Evolutionary conservation across 1,140 invertebrate species (phyloP).

Genomic region (Heliconius melpomene): DNA sequence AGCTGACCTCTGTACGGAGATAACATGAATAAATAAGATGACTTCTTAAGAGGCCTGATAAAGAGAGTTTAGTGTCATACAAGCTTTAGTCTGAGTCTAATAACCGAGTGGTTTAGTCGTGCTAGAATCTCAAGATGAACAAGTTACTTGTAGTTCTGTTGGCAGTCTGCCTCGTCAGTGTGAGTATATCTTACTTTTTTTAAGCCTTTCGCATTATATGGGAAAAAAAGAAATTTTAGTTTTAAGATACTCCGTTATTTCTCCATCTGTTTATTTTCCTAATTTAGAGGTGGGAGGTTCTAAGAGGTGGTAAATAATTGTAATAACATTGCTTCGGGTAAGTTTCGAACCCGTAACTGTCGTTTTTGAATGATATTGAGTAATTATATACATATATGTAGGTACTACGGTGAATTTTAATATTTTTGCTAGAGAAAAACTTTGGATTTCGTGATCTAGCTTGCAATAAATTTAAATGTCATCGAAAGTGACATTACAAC

Average conservation of each 20-base stretch:
- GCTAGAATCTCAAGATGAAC: constrained; percentile 45
- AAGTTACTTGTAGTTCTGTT: constrained; percentile 51
- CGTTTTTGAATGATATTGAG: too few relatives aligned
- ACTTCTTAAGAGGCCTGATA: constrained; percentile 35
- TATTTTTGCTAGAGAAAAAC: too few relatives aligned
- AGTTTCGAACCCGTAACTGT: too few relatives aligned
- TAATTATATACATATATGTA: too few relatives aligned
- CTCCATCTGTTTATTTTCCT: background rate
- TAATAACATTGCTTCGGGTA: too few relatives aligned
- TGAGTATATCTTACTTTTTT: constrained; percentile 41
- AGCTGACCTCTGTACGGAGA: constrained; percentile 46
- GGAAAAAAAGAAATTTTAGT: background rate
- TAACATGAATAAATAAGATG: constrained; percentile 44
- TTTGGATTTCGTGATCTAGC: too few relatives aligned
- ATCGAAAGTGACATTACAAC: too few relatives aligned
- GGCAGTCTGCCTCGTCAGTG: constrained; percentile 56
- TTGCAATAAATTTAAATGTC: too few relatives aligned
- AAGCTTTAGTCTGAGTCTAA: constrained; percentile 34
- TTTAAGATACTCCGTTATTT: background rate
- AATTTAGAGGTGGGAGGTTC: background rate
- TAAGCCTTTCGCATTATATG: too few relatives aligned
- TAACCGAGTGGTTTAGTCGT: constrained; percentile 37
- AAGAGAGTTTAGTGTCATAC: constrained; percentile 14
- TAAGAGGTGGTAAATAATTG: too few relatives aligned
- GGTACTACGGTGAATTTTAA: too few relatives aligned